Percentiles rank a stretch among this genome's conserved stretches.
Evolutionary conservation across 1,140 invertebrate species (phyloP).

Genomic region (Aethina tumida): DNA sequence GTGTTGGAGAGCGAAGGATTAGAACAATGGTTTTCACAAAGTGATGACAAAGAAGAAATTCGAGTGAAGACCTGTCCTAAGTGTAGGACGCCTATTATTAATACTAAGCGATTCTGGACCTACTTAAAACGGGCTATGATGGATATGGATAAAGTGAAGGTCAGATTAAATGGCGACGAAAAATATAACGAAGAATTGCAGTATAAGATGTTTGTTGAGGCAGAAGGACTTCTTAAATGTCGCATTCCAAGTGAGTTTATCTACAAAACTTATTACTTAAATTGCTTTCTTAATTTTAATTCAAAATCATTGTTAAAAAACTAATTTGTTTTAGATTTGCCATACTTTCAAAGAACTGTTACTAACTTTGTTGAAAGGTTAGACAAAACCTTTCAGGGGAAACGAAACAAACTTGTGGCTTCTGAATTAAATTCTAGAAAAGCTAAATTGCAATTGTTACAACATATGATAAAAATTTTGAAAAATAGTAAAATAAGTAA

Average conservation of each 20-base stretch:
- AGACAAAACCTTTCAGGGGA: no score
- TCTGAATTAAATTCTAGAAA: slow-evolving; percentile 15
- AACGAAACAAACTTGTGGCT: no score
- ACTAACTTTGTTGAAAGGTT: no score
- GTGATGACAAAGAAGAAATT: slow-evolving; percentile 38
- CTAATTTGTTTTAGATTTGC: no score
- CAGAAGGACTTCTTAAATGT: no score
- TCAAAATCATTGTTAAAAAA: no score
- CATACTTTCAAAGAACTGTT: no score
- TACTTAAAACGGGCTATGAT: slow-evolving; percentile 42
- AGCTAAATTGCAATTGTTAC: slow-evolving; percentile 21
- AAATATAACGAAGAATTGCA: slow-evolving; percentile 9
- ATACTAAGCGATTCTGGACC: slow-evolving; percentile 49
- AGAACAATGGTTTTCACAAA: slow-evolving; percentile 41
- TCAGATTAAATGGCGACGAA: slow-evolving; percentile 34
- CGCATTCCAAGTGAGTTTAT: no score
- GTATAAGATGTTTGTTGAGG: no score
- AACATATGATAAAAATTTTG: slow-evolving; percentile 11
- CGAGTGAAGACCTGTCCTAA: slow-evolving; percentile 50
- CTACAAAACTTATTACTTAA: no score
- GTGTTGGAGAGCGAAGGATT: slow-evolving; percentile 46
- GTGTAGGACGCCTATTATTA: slow-evolving; percentile 52
- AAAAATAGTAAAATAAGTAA: no score
- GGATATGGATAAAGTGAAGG: slow-evolving; percentile 48
- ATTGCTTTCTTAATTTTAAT: no score